A percentile compares a stretch with the other conserved stretches of the same genome.
Evolutionary conservation across 1,140 invertebrate species (phyloP).

Genomic region (Cecropterus lyciades): DNA sequence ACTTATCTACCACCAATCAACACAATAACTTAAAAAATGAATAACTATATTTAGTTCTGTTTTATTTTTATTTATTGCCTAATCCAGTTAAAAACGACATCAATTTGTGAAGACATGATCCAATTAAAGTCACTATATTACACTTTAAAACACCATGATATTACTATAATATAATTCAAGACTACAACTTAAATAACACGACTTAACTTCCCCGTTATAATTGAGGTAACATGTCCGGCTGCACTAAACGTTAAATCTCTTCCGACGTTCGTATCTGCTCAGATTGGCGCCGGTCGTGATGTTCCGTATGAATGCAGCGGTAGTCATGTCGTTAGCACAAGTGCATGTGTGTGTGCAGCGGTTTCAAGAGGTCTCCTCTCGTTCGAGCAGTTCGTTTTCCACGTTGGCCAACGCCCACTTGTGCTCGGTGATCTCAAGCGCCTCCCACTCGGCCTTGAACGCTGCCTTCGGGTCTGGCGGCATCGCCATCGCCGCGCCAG

Average conservation of each 20-base stretch:
- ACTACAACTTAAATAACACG: neutral
- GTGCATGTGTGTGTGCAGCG: neutral
- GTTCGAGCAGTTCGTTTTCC: conserved; percentile 85
- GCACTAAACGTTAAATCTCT: conserved; percentile 18
- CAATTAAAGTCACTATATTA: neutral
- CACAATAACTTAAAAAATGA: neutral
- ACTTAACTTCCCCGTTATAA: neutral
- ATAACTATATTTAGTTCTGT: neutral
- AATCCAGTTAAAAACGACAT: neutral
- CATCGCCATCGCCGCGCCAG: conserved; percentile 97
- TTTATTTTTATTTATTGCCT: neutral
- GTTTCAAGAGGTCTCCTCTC: conserved; percentile 17
- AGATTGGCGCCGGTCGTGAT: neutral
- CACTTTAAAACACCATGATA: neutral
- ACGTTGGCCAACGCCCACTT: conserved; percentile 94
- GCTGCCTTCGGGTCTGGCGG: conserved; percentile 98
- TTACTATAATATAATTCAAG: neutral
- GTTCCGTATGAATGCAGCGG: conserved; percentile 13
- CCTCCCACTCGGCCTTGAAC: conserved; percentile 99
- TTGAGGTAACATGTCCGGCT: conserved; percentile 12
- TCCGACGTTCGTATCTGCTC: conserved; percentile 14
- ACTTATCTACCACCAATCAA: neutral
- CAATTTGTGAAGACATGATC: neutral
- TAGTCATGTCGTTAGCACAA: conserved; percentile 8
- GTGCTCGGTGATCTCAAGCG: conserved; percentile 97